Evolutionary conservation across 2,888 invertebrate species (phyloP).

Genomic region (Andrena camellia): DNA sequence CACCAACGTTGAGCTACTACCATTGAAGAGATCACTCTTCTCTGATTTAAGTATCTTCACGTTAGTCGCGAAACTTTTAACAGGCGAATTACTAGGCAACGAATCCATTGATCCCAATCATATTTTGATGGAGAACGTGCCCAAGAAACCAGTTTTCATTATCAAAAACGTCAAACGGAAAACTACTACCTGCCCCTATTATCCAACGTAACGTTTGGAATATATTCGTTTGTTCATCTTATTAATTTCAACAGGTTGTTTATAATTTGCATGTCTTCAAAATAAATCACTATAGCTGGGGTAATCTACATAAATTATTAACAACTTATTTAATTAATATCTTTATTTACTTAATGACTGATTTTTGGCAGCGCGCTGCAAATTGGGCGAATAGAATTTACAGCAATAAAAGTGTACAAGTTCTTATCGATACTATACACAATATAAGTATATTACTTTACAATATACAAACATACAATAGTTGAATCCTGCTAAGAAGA

Average conservation of each 20-base stretch:
- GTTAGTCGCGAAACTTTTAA: slow-evolving; percentile 73
- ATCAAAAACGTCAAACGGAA: slow-evolving; percentile 75
- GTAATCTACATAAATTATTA: slow-evolving; percentile 62
- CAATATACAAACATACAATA: slow-evolving; percentile 68
- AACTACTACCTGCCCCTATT: slow-evolving; percentile 21
- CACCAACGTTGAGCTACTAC: slow-evolving; percentile 64
- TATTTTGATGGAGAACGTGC: slow-evolving; percentile 71
- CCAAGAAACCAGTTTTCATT: slow-evolving; percentile 78
- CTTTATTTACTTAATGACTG: slow-evolving; percentile 62
- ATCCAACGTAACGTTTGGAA: slow-evolving; percentile 15
- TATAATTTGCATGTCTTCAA: background rate
- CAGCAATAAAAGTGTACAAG: slow-evolving; percentile 59
- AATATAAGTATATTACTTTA: slow-evolving; percentile 67
- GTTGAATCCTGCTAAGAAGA: slow-evolving; percentile 24
- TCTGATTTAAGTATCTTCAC: slow-evolving; percentile 67
- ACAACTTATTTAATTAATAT: slow-evolving; percentile 39
- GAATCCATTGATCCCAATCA: slow-evolving; percentile 69
- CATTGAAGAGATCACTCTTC: slow-evolving; percentile 40
- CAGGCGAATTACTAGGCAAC: slow-evolving; percentile 77
- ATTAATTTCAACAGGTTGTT: slow-evolving; percentile 7
- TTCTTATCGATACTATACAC: slow-evolving; percentile 63
- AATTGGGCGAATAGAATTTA: slow-evolving; percentile 60
- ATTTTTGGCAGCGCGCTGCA: slow-evolving; percentile 69
- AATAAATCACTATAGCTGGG: slow-evolving; percentile 18
- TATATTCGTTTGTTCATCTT: background rate